phyloP scores from a whole-genome alignment of 2,888 invertebrate genomes.

The Horisme vitalbata region DNA sequence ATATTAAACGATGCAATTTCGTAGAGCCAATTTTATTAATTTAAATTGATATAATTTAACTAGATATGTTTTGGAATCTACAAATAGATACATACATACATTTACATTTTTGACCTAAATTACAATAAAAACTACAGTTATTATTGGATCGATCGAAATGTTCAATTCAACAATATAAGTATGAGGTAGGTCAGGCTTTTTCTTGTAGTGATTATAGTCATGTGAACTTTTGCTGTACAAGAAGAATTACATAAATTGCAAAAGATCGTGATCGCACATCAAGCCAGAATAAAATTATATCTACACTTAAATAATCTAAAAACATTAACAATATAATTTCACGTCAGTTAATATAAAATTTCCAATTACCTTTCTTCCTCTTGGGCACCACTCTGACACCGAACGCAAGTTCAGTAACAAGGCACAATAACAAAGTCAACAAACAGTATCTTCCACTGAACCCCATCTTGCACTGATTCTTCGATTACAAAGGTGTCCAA shows the following conservation, averaged over 20 bases:
- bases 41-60: not conserved
- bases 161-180: no score
- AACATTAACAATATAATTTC: not conserved
- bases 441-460: conserved; percentile 79
- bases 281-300: no score
- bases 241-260: no score
- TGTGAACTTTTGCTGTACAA: conserved; percentile 31
- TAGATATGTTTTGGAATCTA: no score
- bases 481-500: conserved; percentile 57
- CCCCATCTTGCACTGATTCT: conserved; percentile 65
- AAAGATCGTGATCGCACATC: no score
- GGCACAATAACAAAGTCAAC: conserved; percentile 76
- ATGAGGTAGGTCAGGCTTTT: not conserved
- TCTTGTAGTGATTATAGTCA: conserved; percentile 23
- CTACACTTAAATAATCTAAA: no score
- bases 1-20: not conserved
- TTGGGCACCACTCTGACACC: conserved; percentile 82
- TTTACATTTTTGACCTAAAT: no score
- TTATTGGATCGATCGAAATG: no score
- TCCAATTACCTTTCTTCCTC: conserved; percentile 80
- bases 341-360: not conserved
- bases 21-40: conserved; percentile 2
- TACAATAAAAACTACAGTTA: no score
- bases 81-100: no score
- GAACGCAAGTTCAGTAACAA: conserved; percentile 75